Base-by-base conservation (phyloP, 2,797 vertebrate genomes). In the Austrolebias charrua region DNA sequence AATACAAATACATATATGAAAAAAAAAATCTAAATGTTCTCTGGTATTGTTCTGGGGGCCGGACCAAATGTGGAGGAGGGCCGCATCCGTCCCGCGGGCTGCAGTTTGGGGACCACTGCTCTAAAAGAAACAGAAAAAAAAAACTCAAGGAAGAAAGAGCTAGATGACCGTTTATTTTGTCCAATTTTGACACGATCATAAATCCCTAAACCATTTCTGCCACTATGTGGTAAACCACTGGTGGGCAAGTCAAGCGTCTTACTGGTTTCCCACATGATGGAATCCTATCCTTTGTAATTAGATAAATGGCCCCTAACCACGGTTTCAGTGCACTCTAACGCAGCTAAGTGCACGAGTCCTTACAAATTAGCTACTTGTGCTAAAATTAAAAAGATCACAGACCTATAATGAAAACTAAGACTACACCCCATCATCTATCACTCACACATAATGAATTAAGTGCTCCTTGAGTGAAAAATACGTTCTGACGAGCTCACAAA, bases 301-400 rank as follows among this genome's bases (percentile, higher is more conserved):
- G 63, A 79, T 73, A 71, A 47, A 81, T 64, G 65, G 73, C 71
- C 64, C 59, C 64, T 59, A 69, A 76, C 69, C 65, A 68, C 33
- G 9, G 1, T 72, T 76, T 75, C 63, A 55, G 58, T 47, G 68
- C 60, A 60, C 6, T 47, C 54, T 51, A 53, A 60, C 40, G 59
- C 11, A 31, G 16, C 38, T 60, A 69, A 72, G 60, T 24, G 58
- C 61, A 73, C 76, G 76, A 72, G 55, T 67, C 49, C 59, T 73
- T 71, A 86, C 84, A 81, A 76, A 85, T 83, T 83, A 81, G 55
- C 62, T 84, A 77, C 69, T 55, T 56, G 61, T 71, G 29, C 71
- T 71, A 59, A 82, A 80, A 87, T 75, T 65, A 82, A 72, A 79
- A 59, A 53, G 73, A 83, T 80, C 64, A 72, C n/a, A 28, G 38